Evolutionary conservation across 1,140 invertebrate species (phyloP).

Genomic region (Sminthurinus signatus): DNA sequence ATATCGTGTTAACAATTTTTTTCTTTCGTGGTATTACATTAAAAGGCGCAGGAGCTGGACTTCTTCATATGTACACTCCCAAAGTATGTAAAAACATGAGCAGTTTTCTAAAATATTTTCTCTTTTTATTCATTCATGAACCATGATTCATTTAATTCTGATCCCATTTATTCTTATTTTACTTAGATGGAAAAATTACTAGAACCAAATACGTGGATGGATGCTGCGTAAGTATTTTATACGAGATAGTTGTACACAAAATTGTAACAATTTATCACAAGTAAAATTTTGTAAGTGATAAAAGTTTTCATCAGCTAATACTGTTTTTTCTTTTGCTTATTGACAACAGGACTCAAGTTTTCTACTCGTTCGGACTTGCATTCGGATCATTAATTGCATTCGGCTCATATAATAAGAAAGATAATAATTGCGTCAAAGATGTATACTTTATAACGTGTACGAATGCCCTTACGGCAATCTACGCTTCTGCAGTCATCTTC

Average conservation of each 20-base stretch:
- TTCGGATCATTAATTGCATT: conserved; percentile 89
- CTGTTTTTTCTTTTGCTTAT: no score
- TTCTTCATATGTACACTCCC: conserved; percentile 86
- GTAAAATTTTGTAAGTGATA: no score
- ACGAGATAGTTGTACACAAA: no score
- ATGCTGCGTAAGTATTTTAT: no score
- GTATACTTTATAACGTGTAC: conserved; percentile 44
- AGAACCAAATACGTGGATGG: conserved; percentile 80
- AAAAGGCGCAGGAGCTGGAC: conserved; percentile 76
- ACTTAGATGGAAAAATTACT: conserved; percentile 71
- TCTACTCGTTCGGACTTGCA: conserved; percentile 88
- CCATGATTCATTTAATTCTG: no score
- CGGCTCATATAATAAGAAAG: conserved; percentile 80
- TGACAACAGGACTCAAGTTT: conserved; percentile 96
- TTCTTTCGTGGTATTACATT: conserved; percentile 86
- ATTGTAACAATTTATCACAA: no score
- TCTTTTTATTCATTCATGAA: no score
- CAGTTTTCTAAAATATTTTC: no score
- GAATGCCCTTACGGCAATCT: conserved; percentile 89
- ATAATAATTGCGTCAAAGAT: conserved; percentile 85
- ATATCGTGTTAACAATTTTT: conserved; percentile 89
- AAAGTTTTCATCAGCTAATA: no score
- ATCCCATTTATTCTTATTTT: no score
- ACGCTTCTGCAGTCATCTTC: conserved; percentile 87
- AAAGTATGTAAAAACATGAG: conserved; percentile 62